Evolutionary conservation across 2,888 invertebrate species (phyloP).

Genomic region (Yponomeuta plumbellus): DNA sequence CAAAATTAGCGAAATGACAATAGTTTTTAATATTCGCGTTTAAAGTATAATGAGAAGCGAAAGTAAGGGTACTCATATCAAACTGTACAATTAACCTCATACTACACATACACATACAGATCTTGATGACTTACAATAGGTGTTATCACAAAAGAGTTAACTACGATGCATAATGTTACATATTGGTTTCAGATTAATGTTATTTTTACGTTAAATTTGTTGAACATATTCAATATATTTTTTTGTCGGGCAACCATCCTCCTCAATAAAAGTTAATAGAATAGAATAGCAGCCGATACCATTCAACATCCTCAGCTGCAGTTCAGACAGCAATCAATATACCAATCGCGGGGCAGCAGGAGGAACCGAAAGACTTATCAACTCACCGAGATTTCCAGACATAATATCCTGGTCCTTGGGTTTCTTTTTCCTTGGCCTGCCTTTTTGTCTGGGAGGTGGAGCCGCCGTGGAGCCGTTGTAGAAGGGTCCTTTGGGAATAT

Average conservation of each 20-base stretch:
- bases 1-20: too few species aligned
- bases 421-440: slow-evolving; percentile 93
- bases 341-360: neutral
- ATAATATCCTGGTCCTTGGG: slow-evolving; percentile 92
- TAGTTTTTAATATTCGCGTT: too few species aligned
- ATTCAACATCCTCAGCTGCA: neutral
- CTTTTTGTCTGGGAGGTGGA: slow-evolving; percentile 90
- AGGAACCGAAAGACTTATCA: neutral
- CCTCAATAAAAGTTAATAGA: neutral
- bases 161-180: too few species aligned
- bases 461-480: slow-evolving; percentile 74
- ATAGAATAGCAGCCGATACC: neutral
- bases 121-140: neutral
- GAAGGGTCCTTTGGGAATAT: slow-evolving; percentile 72
- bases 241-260: neutral
- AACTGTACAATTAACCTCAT: too few species aligned
- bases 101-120: neutral
- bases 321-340: neutral
- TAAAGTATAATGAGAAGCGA: too few species aligned
- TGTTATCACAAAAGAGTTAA: neutral
- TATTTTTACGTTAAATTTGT: too few species aligned
- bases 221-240: too few species aligned
- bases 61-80: too few species aligned
- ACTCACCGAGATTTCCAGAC: slow-evolving; percentile 90
- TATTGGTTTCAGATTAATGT: too few species aligned